Evolutionary conservation across 2,113 vertebrate genomes (phyloP), one percentile per base, ranked within the genome.

Genomic region (Hylia prasina): DNA sequence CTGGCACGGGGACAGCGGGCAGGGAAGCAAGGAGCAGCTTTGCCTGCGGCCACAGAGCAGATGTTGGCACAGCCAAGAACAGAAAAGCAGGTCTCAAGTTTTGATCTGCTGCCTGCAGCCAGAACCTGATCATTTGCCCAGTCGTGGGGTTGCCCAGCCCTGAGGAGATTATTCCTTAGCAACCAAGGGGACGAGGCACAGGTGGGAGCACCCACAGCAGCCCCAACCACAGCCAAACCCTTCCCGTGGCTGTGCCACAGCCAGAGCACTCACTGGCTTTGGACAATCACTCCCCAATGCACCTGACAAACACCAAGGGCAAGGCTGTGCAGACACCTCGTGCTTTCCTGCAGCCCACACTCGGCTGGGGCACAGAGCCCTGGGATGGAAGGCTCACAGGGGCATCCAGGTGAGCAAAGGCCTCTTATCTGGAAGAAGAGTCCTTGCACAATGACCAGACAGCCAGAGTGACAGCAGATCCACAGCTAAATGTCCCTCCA

Each of bases 231-330:
- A 70, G 45, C 28, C 89, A 73, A 84, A 78, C 23, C 16, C 33
- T 24, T 75, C 27, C 58, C 0, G 8, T 1, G 30, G 77, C 45
- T 7, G 9, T 37, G 22, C 47, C 57, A 70, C 72, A 20, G 77
- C 17, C 81, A 40, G 45, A 60, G 63, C 48, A 27, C 20, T 82
- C 2, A 0, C 23, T 37, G n/a, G 11, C 24, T 63, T 42, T 21
- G 17, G 44, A 33, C 0, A 1, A 25, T 63, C 1, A 0, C 31
- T 65, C 25, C 42, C 54, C 18, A 13, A 2, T 0, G 0, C 24
- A 10, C 23, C 51, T 1, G 0, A 51, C 0, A 1, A 72, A 54
- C 25, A 35, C 40, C 25, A 33, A n/a, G 12, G 15, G n/a, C 33
- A 80, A 51, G 21, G 39, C 68, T 61, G n/a, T 7, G 45, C 60